Evolutionary conservation across 2,888 invertebrate species (phyloP).

Genomic region (Tiliacea citrago): DNA sequence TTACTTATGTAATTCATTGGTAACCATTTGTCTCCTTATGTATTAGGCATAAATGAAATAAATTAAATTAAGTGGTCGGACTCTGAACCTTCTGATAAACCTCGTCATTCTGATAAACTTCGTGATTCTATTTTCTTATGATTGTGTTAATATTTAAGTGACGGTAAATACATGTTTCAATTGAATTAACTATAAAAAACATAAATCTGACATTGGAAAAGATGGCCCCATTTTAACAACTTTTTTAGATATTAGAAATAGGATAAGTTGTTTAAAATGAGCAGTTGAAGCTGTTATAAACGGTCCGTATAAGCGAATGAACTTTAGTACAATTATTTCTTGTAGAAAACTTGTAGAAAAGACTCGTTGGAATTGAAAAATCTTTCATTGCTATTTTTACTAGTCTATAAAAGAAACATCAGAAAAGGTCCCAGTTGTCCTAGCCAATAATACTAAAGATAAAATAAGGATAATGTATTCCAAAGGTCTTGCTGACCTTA

Average conservation of each 20-base stretch:
- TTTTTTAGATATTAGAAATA: background rate
- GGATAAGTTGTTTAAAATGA: too few relatives aligned
- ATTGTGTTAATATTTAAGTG: background rate
- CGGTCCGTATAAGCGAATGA: too few relatives aligned
- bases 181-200: background rate
- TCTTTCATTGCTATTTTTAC: constrained; percentile 2
- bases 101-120: background rate
- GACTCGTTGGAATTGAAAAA: constrained; percentile 19
- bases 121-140: background rate
- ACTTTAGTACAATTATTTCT: background rate
- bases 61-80: too few relatives aligned
- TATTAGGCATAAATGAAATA: too few relatives aligned
- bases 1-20: too few relatives aligned
- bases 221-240: background rate
- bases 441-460: constrained; percentile 51
- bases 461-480: constrained; percentile 59
- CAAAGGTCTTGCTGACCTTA: constrained; percentile 42
- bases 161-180: background rate
- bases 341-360: too few relatives aligned
- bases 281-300: background rate
- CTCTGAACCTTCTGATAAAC: too few relatives aligned
- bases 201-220: background rate
- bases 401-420: constrained; percentile 5
- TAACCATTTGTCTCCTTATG: too few relatives aligned
- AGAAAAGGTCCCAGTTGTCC: constrained; percentile 18